Base-by-base conservation (phyloP, 2,113 vertebrate species). In the Cochlearius cochlearius region DNA sequence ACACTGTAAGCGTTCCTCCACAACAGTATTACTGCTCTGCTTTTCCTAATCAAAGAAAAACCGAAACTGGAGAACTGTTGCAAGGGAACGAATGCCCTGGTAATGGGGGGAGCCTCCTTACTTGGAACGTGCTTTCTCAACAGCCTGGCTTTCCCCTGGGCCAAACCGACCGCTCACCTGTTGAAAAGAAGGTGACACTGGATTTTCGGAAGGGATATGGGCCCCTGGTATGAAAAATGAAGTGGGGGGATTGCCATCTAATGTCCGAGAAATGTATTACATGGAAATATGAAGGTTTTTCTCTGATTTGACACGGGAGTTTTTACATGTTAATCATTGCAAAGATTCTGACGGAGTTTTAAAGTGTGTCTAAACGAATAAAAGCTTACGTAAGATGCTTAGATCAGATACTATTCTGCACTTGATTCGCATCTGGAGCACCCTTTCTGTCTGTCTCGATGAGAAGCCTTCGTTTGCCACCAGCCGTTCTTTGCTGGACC, bases 241-340 rank as follows among this genome's bases (percentile, higher is more conserved):
- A 97, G 97, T 94, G 93, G 96, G 96, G 96, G 97, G 96, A 97
- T 97, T 97, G 97, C 97, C 97, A 97, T 97, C 97, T 97, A 97
- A 97, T 97, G 97, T 96, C 95, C 77, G 3, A 97, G 94, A 88
- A 95, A 91, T 97, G 97, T 96, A 97, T 96, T 97, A 97, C 97
- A 97, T 96, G 96, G 80, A 96, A 96, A 95, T 82, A 92, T 79
- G 92, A 94, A 96, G 94, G 81, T 88, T 95, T 96, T 95, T 86
- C 91, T 92, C 91, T 87, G 62, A 79, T 95, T 79, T 66, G 62
- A 91, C 41, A 47, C 53, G 62, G 80, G 80, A 81, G 53, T 85
- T 95, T 87, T 90, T 71, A 90, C 67, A 10, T 75, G 77, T 93
- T 95, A 92, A 91, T 93, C 85, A 82, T 75, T 82, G 84, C 81